Conservation (phyloP, 2,113 vertebrate species). For the Ranitomeya variabilis region DNA sequence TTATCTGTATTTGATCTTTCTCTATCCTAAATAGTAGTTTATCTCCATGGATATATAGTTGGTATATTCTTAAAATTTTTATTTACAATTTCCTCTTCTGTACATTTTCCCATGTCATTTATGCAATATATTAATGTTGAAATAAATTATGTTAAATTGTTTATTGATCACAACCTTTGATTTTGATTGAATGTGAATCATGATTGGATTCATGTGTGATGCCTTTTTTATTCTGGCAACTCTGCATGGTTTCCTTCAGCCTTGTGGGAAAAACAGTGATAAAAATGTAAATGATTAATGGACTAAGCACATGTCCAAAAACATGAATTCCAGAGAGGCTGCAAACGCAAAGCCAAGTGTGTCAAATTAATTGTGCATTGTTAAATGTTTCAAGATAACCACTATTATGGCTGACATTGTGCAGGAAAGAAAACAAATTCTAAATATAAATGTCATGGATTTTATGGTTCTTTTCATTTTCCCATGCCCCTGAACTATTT, state of each 20-base stretch:
- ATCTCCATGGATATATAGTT: neutral
- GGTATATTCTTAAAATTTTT: neutral
- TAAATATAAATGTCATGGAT: slow-evolving; percentile 59
- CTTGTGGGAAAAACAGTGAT: slow-evolving; percentile 49
- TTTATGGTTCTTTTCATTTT: slow-evolving; percentile 67
- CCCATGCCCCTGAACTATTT: slow-evolving; percentile 59
- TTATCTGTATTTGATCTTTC: neutral
- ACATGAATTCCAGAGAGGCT: slow-evolving; percentile 48
- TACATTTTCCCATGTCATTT: neutral
- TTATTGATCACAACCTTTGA: neutral
- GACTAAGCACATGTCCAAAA: slow-evolving; percentile 58
- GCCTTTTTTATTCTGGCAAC: neutral
- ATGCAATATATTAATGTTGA: neutral
- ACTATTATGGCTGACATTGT: slow-evolving; percentile 46
- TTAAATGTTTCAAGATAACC: neutral
- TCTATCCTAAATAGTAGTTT: neutral
- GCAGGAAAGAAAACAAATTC: slow-evolving; percentile 56
- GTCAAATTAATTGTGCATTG: slow-evolving; percentile 22
- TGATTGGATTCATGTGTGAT: neutral
- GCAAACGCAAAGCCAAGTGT: slow-evolving; percentile 40
- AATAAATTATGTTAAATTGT: neutral
- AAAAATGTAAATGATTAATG: slow-evolving; percentile 59
- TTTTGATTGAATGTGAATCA: neutral
- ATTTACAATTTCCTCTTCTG: neutral
- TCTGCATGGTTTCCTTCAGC: neutral